phyloP scores from a whole-genome alignment of 2,888 invertebrate genomes.

The Drosophila mimetica region DNA sequence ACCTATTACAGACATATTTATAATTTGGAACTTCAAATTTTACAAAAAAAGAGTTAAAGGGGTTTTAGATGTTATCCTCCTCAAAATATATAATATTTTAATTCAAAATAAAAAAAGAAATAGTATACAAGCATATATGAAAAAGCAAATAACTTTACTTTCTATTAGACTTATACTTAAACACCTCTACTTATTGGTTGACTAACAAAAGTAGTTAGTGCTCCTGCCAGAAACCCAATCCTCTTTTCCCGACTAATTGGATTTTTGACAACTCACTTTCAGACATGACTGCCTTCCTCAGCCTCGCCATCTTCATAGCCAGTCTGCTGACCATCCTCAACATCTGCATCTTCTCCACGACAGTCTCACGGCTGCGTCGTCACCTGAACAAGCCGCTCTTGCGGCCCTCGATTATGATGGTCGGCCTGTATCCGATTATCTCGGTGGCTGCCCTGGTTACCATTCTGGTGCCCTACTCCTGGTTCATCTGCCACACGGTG shows the following conservation, averaged over 20 bases:
- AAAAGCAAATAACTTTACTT: too few species aligned
- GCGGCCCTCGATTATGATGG: constrained; percentile 69
- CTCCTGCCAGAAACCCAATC: neutral
- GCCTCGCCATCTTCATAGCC: constrained; percentile 78
- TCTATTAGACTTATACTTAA: too few species aligned
- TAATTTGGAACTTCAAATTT: too few species aligned
- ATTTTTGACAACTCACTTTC: constrained; percentile 4
- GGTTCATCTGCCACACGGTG: constrained; percentile 82
- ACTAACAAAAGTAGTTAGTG: neutral
- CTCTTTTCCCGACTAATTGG: constrained; percentile 3
- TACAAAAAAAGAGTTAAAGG: too few species aligned
- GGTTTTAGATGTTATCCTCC: too few species aligned
- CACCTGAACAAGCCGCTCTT: constrained; percentile 66
- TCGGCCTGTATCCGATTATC: constrained; percentile 81
- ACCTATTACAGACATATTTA: neutral
- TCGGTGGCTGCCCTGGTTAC: constrained; percentile 79
- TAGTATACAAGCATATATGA: too few species aligned
- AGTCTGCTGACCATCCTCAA: constrained; percentile 77
- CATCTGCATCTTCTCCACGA: constrained; percentile 78
- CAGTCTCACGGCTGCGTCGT: constrained; percentile 66
- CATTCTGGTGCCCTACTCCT: constrained; percentile 80
- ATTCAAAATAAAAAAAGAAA: too few species aligned
- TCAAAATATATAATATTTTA: too few species aligned
- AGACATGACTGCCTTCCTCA: constrained; percentile 82
- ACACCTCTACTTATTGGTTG: too few species aligned